Base-by-base conservation (phyloP, 1,140 invertebrate species). In the Dendrolimus punctatus region DNA sequence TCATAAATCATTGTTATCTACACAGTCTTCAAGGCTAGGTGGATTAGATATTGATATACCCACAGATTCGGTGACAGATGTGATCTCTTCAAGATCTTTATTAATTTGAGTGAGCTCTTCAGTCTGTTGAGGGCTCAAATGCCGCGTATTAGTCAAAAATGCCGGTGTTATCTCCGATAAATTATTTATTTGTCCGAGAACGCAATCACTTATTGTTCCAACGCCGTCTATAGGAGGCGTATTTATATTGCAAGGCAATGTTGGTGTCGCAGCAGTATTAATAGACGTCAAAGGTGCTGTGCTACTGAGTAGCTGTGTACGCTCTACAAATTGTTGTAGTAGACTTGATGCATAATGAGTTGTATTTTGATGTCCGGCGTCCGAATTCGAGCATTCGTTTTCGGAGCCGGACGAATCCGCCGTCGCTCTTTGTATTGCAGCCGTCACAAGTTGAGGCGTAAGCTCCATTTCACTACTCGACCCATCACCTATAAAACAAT, bases 401-500 rank as follows among this genome's bases (percentile, higher is more conserved):
- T 93, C 91, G 2, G 90, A 89, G 57, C 91, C 88, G 46, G 91
- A 91, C 6, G 88, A 89, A 60, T 89, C 89, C 40, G 88, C 88
- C 46, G 91, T 91, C 5, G 91, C 90, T 55, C 91, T 79, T 66
- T 91, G 90, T 60, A 94, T 93, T 8, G 91, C 90, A 7, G 91
- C 92, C 64, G 90, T 92, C 4, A 93, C 91, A 41, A 93, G 80
- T 61, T 91, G 91, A 51, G 90, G 90, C 6, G 91, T 90, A 42
- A 93, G 73, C 76, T 93, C 91, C 85, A 92, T 92, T 78, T 93
- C 92, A 68, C 91, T 92, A 57, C 90, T 90, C 4, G 91, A 91
- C 49, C 90, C 88, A 65, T 90, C 89, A 54, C 75, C 81, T 83
- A 59, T 36, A 72, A 70, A 79, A 49, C 65, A 71, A 71, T 77